Evolutionary conservation across 2,797 vertebrate genomes (phyloP), one percentile per base, ranked within the genome.

Genomic region (Takifugu ocellatus): DNA sequence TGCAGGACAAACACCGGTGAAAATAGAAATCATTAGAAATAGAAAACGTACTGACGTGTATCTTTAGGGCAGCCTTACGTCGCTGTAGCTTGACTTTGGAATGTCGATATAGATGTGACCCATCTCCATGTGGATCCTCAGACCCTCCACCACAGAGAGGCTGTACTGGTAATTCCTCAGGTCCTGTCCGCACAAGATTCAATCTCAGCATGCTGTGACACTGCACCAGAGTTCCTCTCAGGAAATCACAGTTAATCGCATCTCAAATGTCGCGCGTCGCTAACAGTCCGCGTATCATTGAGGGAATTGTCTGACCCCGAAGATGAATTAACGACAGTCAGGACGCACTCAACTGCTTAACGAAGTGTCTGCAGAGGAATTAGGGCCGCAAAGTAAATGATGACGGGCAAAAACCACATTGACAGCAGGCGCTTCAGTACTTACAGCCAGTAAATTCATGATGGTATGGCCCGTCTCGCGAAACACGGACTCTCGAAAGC

Each of bases 161-260:
- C 93, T 95, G 85, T 98, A 97, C 77, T 96, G 93, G 74, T 95
- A 97, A 89, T 97, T 98, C 83, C 93, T 92, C 73, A 99, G 89
- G 74, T 98, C 97, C 97, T 98, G 53, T 0, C 48, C 21, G 29
- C 8, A 16, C 9, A 29, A 16, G 39, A 6, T 36, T 31, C 24
- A 44, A 39, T 14, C 36, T 9, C 31, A 33, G 10, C 31, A 10
- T 33, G 27, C 27, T 8, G 7, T 11, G 33, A 43, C 2, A 43
- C 39, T 16, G 42, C 6, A 43, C n/a, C 42, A 43, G 42, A 3
- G 7, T 33, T 33, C 11, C 33, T 33, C 33, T 33, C 33, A 33
- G 36, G 12, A 39, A 39, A 39, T 12, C 36, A 39, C 36, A 39
- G 31, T 33, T 33, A 33, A 33, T 33, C 12, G 4, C 10, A 33